Conservation (phyloP, 2,797 vertebrate species). For the Lycodopsis pacificus region DNA sequence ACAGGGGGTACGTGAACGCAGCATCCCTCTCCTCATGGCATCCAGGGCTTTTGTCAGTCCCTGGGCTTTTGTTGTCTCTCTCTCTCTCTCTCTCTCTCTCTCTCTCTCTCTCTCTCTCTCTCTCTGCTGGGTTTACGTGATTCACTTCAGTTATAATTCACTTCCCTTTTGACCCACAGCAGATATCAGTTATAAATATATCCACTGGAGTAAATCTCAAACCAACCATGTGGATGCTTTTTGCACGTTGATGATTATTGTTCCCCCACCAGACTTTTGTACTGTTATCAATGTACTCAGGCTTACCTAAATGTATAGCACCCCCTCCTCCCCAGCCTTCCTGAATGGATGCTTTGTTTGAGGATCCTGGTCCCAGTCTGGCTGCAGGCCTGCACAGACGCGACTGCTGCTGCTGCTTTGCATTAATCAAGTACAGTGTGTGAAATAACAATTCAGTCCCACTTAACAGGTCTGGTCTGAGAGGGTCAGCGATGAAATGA, state of each 20-base stretch:
- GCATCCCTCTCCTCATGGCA: conserved; percentile 75
- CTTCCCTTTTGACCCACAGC: conserved; percentile 20
- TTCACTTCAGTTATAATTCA: conserved; percentile 36
- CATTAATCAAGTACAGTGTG: conserved; percentile 66
- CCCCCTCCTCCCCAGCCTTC: not conserved
- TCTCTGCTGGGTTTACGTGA: conserved; percentile 31
- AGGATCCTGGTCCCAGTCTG: conserved; percentile 65
- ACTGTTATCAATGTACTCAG: conserved; percentile 39
- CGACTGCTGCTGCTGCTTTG: conserved; percentile 44
- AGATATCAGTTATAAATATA: not conserved
- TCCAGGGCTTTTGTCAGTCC: conserved; percentile 77
- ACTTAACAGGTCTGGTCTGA: conserved; percentile 1
- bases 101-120: conserved; percentile 46
- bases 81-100: conserved; percentile 52
- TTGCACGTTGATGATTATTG: not conserved
- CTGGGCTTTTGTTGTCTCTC: conserved; percentile 74
- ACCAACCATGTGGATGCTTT: not conserved
- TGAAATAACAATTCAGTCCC: conserved; percentile 47
- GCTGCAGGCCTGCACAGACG: conserved; percentile 43
- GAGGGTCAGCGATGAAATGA: not conserved
- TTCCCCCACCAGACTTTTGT: not conserved
- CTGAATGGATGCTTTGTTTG: conserved; percentile 74
- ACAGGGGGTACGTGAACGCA: conserved; percentile 55
- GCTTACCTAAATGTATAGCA: conserved; percentile 58
- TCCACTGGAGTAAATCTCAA: not conserved